phyloP scores from a whole-genome alignment of 1,140 invertebrate genomes.

The Drosophila subpulchrella region DNA sequence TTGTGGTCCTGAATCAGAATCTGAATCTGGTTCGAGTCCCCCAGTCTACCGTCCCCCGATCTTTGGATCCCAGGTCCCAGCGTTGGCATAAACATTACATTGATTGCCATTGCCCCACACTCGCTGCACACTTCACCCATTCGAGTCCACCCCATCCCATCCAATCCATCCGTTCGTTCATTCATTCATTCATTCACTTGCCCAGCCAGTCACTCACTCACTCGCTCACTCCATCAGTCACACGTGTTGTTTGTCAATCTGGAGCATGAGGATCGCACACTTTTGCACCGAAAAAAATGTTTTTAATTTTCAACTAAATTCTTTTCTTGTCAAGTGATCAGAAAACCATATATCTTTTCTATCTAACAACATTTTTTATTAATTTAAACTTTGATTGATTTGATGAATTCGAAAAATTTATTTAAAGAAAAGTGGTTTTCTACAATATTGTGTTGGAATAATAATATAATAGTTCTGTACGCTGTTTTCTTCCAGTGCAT shows the following conservation, averaged over 20 bases:
- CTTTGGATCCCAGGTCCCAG: slow-evolving; percentile 27
- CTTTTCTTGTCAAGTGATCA: no score
- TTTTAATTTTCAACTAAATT: no score
- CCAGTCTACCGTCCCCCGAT: slow-evolving; percentile 16
- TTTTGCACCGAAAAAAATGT: slow-evolving; percentile 15
- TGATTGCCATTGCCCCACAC: slow-evolving; percentile 73
- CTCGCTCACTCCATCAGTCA: slow-evolving; percentile 56
- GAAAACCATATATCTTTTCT: no score
- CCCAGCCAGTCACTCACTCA: slow-evolving; percentile 45
- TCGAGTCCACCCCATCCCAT: slow-evolving; percentile 2
- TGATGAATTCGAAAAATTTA: no score
- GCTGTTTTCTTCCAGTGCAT: slow-evolving; percentile 1
- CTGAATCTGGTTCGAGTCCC: slow-evolving; percentile 31
- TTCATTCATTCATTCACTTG: slow-evolving; percentile 43
- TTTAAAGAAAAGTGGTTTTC: no score
- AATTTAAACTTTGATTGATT: no score
- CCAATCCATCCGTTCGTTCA: slow-evolving; percentile 16
- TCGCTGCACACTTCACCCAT: slow-evolving; percentile 16
- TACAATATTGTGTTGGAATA: background rate
- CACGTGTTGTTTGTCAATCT: slow-evolving; percentile 80
- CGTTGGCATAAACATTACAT: slow-evolving; percentile 78
- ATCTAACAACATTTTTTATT: no score
- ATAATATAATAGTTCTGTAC: background rate
- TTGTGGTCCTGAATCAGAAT: slow-evolving; percentile 64
- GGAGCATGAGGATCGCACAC: slow-evolving; percentile 45